Base-by-base conservation (phyloP, 2,888 invertebrate genomes). In the Agrotis segetum region DNA sequence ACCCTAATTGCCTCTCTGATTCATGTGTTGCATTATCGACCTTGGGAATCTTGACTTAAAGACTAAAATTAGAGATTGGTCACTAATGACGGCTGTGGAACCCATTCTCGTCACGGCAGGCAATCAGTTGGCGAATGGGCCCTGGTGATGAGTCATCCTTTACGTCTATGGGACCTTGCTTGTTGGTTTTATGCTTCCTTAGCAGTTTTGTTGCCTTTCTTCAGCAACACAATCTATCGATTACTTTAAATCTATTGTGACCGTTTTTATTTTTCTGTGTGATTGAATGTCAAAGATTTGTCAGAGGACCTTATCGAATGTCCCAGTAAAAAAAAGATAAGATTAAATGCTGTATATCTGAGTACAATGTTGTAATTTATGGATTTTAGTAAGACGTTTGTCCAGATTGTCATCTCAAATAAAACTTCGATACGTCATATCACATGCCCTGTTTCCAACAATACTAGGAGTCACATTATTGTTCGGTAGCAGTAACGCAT, bases 81-180 rank as follows among this genome's bases (percentile, higher is more conserved):
- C 77, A 70, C 68, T 88, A 85, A 88, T 86, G 83, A 79, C 78
- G 44, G 71, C 77, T 67, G 66, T 79, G 80, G 79, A 84, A 79
- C 87, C 76, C 81, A 85, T 88, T 84, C 80, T 77, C 80, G 86
- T 85, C 85, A 84, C 68, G 79, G 70, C 70, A 58, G 62, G 76
- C 81, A 87, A 86, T 85, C 83, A 79, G 74, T 62, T 66, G 79
- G 85, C 79, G 76, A 83, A 84, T 85, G 82, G 82, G 75, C 64
- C 63, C 47, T 70, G 70, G 59, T 70, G 49, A 67, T 89, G 86
- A 87, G 67, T 89, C 84, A 88, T 68, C 47, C 71, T 82, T 79
- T 81, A 74, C 84, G 81, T 74, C 61, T 71, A 77, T 52, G 66
- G 40, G 60, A 56, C 47, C 44, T 66, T 46, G 59, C 60, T 71